Conservation (phyloP, 1,140 invertebrate species). For the Melipona quadrifasciata region DNA sequence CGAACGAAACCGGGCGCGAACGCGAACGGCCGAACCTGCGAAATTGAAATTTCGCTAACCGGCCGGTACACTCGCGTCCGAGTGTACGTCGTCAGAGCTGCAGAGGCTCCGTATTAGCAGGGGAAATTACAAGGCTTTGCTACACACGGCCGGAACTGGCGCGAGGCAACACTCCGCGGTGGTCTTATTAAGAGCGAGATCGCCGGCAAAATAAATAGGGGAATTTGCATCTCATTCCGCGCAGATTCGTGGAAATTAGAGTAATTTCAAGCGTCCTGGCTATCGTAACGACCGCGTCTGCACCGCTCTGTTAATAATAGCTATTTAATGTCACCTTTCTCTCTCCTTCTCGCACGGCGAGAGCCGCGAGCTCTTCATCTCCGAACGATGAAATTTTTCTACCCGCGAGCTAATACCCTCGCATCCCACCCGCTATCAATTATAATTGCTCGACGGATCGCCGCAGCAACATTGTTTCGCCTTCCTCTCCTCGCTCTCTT, state of each 20-base stretch:
- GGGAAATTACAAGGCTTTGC: constrained; percentile 26
- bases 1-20: background rate
- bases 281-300: constrained; percentile 36
- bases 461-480: background rate
- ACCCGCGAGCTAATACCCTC: background rate
- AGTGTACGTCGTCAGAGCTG: background rate
- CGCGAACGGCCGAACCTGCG: background rate
- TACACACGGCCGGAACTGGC: background rate
- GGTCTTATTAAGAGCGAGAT: constrained; percentile 24
- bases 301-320: constrained; percentile 41
- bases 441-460: background rate
- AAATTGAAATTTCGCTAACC: constrained; percentile 24
- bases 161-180: background rate
- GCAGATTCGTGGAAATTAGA: constrained; percentile 41
- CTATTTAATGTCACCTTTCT: constrained; percentile 22
- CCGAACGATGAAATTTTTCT: constrained; percentile 9
- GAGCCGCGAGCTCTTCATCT: background rate
- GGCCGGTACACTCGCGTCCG: background rate
- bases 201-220: constrained; percentile 33
- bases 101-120: background rate
- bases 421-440: constrained; percentile 4
- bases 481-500: too few species aligned
- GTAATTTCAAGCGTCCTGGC: constrained; percentile 35
- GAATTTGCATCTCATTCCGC: constrained; percentile 42
- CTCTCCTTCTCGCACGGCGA: background rate